A percentile compares a stretch with the other conserved stretches of the same genome.
Evolutionary conservation across 2,797 vertebrate genomes (phyloP).

Genomic region (Alectoris magna): DNA sequence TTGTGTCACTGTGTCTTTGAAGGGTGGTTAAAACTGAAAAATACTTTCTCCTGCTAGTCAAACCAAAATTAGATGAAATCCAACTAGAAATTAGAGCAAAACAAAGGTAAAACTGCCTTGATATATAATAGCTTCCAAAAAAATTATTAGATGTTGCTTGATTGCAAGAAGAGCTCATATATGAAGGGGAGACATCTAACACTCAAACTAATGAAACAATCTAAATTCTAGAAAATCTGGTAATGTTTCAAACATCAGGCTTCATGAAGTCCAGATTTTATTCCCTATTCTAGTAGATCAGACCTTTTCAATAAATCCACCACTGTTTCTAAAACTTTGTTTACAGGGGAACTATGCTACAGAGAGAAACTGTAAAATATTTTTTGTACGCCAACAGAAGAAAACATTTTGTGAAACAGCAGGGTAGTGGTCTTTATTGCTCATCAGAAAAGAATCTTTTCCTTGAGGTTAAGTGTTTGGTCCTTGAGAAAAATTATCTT

Average conservation of each 20-base stretch:
- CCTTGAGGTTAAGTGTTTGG: background rate
- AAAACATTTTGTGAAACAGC: background rate
- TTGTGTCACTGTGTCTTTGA: background rate
- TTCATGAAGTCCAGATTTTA: background rate
- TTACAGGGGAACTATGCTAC: background rate
- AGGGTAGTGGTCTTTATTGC: background rate
- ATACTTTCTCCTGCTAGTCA: background rate
- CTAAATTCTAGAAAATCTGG: background rate
- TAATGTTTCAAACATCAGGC: background rate
- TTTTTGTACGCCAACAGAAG: background rate
- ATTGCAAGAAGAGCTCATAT: background rate
- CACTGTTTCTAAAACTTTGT: background rate
- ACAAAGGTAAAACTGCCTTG: background rate
- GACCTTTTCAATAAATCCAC: background rate
- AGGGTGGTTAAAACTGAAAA: background rate
- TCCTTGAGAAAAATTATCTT: slow-evolving; percentile 10
- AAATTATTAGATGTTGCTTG: background rate
- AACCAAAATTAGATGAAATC: background rate
- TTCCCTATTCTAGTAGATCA: background rate
- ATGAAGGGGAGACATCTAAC: background rate
- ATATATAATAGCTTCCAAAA: background rate
- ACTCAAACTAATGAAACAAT: background rate
- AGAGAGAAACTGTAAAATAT: background rate
- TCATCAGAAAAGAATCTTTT: background rate
- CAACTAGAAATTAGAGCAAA: background rate